A percentile compares a stretch with the other conserved stretches of the same genome.
Conservation (phyloP, 2,888 invertebrate genomes). For the Micropterix aruncella region DNA sequence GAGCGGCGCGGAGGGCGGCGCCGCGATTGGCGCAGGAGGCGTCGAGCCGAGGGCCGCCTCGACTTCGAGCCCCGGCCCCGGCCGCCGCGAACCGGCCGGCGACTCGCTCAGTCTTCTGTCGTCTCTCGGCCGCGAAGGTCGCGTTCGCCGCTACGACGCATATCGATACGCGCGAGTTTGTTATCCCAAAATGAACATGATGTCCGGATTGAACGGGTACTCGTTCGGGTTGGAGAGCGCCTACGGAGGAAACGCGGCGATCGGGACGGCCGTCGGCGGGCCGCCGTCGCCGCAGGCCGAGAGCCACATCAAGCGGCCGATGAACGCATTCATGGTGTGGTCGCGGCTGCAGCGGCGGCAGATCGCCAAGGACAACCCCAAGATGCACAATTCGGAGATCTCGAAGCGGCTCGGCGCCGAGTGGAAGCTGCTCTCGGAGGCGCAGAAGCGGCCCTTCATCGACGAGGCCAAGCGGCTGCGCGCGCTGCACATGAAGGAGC, state of each 20-base stretch:
- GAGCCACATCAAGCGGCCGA: constrained; percentile 86
- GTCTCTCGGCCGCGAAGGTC: constrained; percentile 34
- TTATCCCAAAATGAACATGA: constrained; percentile 17
- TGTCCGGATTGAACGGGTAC: constrained; percentile 38
- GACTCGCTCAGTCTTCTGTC: constrained; percentile 21
- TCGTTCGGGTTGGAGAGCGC: constrained; percentile 37
- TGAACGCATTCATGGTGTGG: constrained; percentile 99
- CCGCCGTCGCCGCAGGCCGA: constrained; percentile 40
- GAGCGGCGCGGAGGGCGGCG: background rate
- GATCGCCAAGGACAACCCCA: constrained; percentile 90
- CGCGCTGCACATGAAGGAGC: constrained; percentile 80
- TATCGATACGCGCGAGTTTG: constrained; percentile 33
- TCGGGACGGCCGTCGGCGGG: constrained; percentile 28
- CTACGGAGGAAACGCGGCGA: constrained; percentile 33
- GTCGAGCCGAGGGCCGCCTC: constrained; percentile 21
- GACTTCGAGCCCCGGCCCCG: too few species aligned
- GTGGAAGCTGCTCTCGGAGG: constrained; percentile 81
- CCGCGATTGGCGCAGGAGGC: constrained; percentile 1
- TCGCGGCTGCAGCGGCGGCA: constrained; percentile 81
- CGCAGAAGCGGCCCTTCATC: constrained; percentile 85
- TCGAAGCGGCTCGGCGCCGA: constrained; percentile 85
- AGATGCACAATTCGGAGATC: constrained; percentile 83
- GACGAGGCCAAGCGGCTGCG: constrained; percentile 87
- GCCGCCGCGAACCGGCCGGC: constrained; percentile 24
- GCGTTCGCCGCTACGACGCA: too few species aligned